Evolutionary conservation across 2,797 vertebrate genomes (phyloP), one percentile per base, ranked within the genome.

Genomic region (Gobio occitaniae): DNA sequence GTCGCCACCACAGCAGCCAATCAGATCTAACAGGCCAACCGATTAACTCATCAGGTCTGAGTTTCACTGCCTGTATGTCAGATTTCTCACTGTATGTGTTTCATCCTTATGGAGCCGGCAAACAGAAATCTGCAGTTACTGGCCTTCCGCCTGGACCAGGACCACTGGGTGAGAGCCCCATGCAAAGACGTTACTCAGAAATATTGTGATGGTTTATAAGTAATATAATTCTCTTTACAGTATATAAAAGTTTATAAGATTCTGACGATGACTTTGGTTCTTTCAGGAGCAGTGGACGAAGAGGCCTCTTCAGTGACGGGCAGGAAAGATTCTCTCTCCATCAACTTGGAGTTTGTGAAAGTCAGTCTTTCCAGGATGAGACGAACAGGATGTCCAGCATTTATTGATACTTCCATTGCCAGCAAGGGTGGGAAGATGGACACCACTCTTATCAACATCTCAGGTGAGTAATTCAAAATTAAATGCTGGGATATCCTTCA

Each of bases 1-100:
- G 96, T 63, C 95, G 98, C 66, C 98, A 99, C 91, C 99, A 97
- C 93, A 99, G 98, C 90, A 99, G 98, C 90, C 98, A 99, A 89
- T 99, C 98, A 0, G 98, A 99, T 91, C 94, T 99, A 88, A 96
- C 95, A 0, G 94, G 92, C 36, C 93, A 97, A 50, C 95, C 96
- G 36, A 95, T 94, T 88, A 98, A 95, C 91, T 98, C 98, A 12
- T 99, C 98, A 0, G 98, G 98, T 83, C 93, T 99, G 90, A 99
- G 98, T 93, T 99, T 99, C 88, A 99, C 98, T 0, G 98, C 98
- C 69, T 99, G 98, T 94, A 99, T 99, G 98, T 99, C 98, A 0
- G 98, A 99, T 93, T 99, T 99, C 84, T 99, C 98, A 48, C 96
- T 99, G 6, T 99, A 97, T 0, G 98, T 99, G 36, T 99, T 99